Conservation (phyloP, 2,113 vertebrate species). For the Onychostoma macrolepis region DNA sequence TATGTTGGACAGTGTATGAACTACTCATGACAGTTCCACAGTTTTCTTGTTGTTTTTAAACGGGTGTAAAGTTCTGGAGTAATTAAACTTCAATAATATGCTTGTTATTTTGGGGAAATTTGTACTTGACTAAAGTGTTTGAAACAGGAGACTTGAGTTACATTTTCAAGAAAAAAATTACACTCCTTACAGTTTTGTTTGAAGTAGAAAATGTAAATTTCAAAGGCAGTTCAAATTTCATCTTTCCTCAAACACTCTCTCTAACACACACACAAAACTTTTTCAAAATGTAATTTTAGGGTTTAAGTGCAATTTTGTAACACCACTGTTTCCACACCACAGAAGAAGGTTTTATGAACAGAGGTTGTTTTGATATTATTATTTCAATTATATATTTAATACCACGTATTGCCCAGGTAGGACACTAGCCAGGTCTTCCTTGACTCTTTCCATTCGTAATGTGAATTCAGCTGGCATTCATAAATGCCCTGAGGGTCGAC, state of each 20-base stretch:
- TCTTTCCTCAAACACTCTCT: not conserved
- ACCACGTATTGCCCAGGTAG: conserved; percentile 7
- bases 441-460: not conserved
- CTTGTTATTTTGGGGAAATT: not conserved
- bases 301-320: not conserved
- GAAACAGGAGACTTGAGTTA: not conserved
- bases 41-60: not conserved
- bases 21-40: not conserved
- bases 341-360: not conserved
- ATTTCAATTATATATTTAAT: not conserved
- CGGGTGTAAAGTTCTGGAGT: not conserved
- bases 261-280: not conserved
- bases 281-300: not conserved
- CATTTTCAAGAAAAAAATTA: not conserved
- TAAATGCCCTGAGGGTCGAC: conserved; percentile 39
- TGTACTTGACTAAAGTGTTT: not conserved
- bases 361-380: not conserved
- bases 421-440: conserved; percentile 20
- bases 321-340: not conserved
- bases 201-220: not conserved
- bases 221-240: not conserved
- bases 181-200: not conserved
- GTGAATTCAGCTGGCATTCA: conserved; percentile 37
- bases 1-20: not conserved
- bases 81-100: not conserved